Percentiles rank a stretch among this genome's conserved stretches.
These are phyloP conservation scores for Leucophenga montana DNA, from an alignment of 2,888 invertebrate species.

Conservation along the genomic window DNA sequence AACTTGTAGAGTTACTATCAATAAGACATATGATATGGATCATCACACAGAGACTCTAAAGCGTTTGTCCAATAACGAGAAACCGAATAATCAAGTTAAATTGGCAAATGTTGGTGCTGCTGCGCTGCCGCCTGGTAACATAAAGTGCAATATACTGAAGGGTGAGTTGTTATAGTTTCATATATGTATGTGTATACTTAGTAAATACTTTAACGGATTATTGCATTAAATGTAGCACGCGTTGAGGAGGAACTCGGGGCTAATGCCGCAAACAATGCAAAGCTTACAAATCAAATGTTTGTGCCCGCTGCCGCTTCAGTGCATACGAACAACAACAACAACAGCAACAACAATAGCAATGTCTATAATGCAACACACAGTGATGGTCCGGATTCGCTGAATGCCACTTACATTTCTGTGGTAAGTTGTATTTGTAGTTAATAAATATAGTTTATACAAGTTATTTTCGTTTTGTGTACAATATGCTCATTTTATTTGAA, in stretches of 20 bases:
- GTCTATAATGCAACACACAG: slow-evolving; percentile 55
- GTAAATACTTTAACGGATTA: neutral
- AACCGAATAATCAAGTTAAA: slow-evolving; percentile 82
- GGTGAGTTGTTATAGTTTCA: slow-evolving; percentile 75
- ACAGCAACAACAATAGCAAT: slow-evolving; percentile 42
- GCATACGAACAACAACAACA: slow-evolving; percentile 43
- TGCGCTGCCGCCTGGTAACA: slow-evolving; percentile 88
- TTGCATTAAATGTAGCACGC: slow-evolving; percentile 74
- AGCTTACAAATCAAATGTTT: slow-evolving; percentile 77
- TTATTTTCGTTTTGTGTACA: slow-evolving; percentile 14
- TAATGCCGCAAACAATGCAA: slow-evolving; percentile 70
- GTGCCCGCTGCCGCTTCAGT: slow-evolving; percentile 73
- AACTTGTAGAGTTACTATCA: slow-evolving; percentile 72
- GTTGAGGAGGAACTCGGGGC: slow-evolving; percentile 76
- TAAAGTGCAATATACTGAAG: slow-evolving; percentile 96
- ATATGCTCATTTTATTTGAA: slow-evolving; percentile 45
- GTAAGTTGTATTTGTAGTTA: slow-evolving; percentile 74
- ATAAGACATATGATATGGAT: slow-evolving; percentile 73
- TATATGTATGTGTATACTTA: neutral
- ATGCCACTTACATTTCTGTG: slow-evolving; percentile 84
- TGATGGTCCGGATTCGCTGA: slow-evolving; percentile 74
- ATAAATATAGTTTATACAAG: neutral
- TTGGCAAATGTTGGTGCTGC: slow-evolving; percentile 77
- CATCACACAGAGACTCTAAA: slow-evolving; percentile 81
- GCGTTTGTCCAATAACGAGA: slow-evolving; percentile 77